Evolutionary conservation across 1,140 invertebrate genomes (phyloP).

Genomic region (Ceratosolen solmsi): DNA sequence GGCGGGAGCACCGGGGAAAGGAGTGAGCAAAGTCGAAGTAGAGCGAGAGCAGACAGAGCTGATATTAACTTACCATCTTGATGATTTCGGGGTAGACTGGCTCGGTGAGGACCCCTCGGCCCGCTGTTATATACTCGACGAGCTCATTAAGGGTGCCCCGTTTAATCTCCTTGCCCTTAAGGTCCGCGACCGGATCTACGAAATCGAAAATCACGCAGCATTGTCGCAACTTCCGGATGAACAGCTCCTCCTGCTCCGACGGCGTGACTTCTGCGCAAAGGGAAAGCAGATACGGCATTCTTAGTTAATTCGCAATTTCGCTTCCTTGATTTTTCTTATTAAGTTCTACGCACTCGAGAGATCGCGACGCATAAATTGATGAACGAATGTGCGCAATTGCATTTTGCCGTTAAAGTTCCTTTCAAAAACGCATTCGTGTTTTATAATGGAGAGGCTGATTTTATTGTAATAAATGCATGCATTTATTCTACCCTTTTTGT

Average conservation of each 20-base stretch:
- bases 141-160: slow-evolving; percentile 97
- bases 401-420: too few relatives aligned
- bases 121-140: slow-evolving; percentile 96
- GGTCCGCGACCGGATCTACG: slow-evolving; percentile 97
- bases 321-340: neutral
- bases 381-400: too few relatives aligned
- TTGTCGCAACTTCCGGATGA: slow-evolving; percentile 97
- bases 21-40: too few relatives aligned
- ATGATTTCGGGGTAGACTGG: slow-evolving; percentile 98
- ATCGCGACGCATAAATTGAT: too few relatives aligned
- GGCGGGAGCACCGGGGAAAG: too few relatives aligned
- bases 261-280: slow-evolving; percentile 87
- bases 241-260: slow-evolving; percentile 96
- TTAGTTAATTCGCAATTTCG: neutral
- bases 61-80: slow-evolving; percentile 91
- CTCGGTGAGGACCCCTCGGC: slow-evolving; percentile 95
- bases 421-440: too few relatives aligned
- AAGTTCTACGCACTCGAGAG: neutral
- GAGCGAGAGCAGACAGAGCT: too few relatives aligned
- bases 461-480: too few relatives aligned
- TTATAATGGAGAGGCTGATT: too few relatives aligned
- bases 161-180: slow-evolving; percentile 99
- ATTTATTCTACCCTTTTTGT: too few relatives aligned
- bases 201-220: slow-evolving; percentile 99
- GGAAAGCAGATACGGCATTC: neutral